Conservation (phyloP, 35 echinoderm and acorn worm species). For the Stichopus chloronotus region DNA sequence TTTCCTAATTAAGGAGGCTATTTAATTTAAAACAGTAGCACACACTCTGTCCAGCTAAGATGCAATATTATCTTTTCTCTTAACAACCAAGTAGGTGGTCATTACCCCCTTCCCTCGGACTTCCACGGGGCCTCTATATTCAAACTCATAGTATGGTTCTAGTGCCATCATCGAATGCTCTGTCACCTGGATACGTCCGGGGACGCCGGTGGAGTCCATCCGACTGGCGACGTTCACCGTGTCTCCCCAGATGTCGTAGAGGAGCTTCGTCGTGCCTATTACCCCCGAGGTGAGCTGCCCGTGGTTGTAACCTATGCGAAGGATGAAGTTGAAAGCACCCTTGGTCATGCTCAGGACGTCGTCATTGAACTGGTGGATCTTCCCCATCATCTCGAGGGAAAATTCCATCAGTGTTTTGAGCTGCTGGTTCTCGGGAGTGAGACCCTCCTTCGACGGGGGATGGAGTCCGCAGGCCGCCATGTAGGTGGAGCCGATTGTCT, state of each 20-base stretch:
- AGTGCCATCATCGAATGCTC: conserved; percentile 84
- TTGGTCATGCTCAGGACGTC: conserved; percentile 90
- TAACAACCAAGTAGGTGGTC: conserved; percentile 76
- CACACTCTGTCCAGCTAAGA: background rate
- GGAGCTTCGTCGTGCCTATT: conserved; percentile 95
- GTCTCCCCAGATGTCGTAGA: conserved; percentile 99
- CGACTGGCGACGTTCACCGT: conserved; percentile 97
- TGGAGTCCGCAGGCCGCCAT: conserved; percentile 97
- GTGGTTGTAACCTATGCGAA: conserved; percentile 96
- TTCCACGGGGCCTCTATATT: conserved; percentile 73
- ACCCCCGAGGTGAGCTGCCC: conserved; percentile 90
- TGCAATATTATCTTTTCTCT: conserved; percentile 57
- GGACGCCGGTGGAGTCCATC: conserved; percentile 96
- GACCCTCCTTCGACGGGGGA: conserved; percentile 35
- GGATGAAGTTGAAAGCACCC: conserved; percentile 93
- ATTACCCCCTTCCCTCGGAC: conserved; percentile 92
- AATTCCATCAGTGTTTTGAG: conserved; percentile 89
- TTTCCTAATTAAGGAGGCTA: too few relatives aligned
- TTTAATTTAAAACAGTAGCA: background rate
- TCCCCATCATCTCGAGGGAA: conserved; percentile 80
- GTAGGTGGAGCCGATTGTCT: conserved; percentile 96
- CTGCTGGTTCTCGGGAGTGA: conserved; percentile 61
- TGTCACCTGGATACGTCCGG: conserved; percentile 81
- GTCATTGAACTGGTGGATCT: conserved; percentile 81
- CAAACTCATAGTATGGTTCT: conserved; percentile 81